Base-by-base conservation (phyloP, 2,113 vertebrate species). In the Apodemus sylvaticus region DNA sequence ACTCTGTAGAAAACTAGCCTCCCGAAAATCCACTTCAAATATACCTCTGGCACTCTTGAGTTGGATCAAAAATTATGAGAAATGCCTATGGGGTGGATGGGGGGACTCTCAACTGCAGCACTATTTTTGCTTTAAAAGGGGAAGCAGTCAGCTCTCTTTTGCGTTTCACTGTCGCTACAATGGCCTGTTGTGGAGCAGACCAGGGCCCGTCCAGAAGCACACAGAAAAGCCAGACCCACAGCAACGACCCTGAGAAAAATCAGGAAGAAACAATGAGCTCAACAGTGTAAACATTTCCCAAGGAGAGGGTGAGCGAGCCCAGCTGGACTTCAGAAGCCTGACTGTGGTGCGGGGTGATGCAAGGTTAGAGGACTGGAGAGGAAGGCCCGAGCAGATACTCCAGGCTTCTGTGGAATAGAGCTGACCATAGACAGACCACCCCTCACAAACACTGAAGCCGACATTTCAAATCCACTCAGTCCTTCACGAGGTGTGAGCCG, bases 371-470 rank as follows among this genome's bases (percentile, higher is more conserved):
- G 26, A 13, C 64, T 70, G 5, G 13, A 55, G 51, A 20, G 73
- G 31, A 60, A 42, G 22, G 14, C 7, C 20, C 11, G 2, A n/a
- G 20, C 0, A 4, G 39, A 92, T 7, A 26, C 20, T 4, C 3
- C 29, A 29, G n/a, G 58, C 20, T 90, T 70, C 20, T n/a, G 45
- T 31, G 90, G 64, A 39, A 36, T 0, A 42, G 71, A 51, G 7
- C 8, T 8, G 34, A 77, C n/a, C 16, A 55, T 19, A 20, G 42
- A 74, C 36, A 90, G 51, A 66, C 29, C 13, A 48, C 17, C 12
- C 22, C 39, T 88, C 73, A 68, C 45, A n/a, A 71, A 79, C 10
- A 34, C 58, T 16, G 45, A 91, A 34, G 70, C 76, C 45, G 48
- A n/a, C 42, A 86, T 20, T 76, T 76, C 64, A 51, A 51, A 76